Percentiles rank a stretch among this genome's conserved stretches.
phyloP scores from a whole-genome alignment of 2,113 vertebrate genomes.

The Larimichthys polyactis region DNA sequence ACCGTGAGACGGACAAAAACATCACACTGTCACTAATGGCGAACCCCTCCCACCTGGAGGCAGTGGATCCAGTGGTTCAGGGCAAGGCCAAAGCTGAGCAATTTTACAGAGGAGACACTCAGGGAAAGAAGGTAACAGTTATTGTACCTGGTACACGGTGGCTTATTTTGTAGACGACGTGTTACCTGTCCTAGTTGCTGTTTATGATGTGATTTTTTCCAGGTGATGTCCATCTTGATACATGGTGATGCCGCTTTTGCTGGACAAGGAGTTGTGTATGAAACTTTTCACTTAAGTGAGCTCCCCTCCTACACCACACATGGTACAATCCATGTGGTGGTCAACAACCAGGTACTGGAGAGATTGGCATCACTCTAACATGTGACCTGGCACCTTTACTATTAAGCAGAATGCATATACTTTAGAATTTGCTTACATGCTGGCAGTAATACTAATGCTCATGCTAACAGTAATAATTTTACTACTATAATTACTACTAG shows the following conservation, averaged over 20 bases:
- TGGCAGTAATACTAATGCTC: not conserved
- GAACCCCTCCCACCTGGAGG: slow-evolving; percentile 94
- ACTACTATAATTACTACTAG: not conserved
- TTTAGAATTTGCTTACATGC: not conserved
- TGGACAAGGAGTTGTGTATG: slow-evolving; percentile 93
- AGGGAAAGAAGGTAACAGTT: slow-evolving; percentile 84
- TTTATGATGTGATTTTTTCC: slow-evolving; percentile 7
- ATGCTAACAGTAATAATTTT: not conserved
- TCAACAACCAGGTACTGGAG: slow-evolving; percentile 93
- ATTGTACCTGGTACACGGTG: not conserved
- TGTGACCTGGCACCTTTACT: not conserved
- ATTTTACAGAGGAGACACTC: slow-evolving; percentile 93
- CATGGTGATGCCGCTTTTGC: slow-evolving; percentile 94
- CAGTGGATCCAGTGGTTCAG: slow-evolving; percentile 93
- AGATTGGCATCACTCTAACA: not conserved
- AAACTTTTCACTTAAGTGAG: slow-evolving; percentile 94
- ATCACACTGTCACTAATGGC: slow-evolving; percentile 93
- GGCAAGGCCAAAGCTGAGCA: slow-evolving; percentile 97
- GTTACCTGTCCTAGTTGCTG: no score
- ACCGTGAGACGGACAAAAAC: slow-evolving; percentile 90
- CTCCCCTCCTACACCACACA: slow-evolving; percentile 94
- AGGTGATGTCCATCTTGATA: slow-evolving; percentile 95
- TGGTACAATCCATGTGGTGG: slow-evolving; percentile 93
- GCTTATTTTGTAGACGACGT: not conserved
- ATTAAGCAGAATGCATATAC: not conserved